Base-by-base conservation (phyloP, 2,888 invertebrate species). In the Platerodrilus igneus region DNA sequence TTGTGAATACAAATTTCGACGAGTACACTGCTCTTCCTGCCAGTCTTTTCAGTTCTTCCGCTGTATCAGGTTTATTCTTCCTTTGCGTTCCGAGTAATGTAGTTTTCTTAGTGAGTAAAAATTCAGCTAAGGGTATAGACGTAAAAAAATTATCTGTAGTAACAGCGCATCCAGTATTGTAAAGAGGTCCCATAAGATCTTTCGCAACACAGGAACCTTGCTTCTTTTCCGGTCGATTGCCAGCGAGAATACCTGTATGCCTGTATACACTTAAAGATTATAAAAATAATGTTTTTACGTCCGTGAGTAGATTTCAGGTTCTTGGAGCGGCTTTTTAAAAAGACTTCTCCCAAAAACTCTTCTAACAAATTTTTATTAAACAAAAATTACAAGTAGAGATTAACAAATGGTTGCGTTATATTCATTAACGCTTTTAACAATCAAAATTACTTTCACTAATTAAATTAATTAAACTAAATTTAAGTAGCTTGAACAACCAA, bases 161-260 rank as follows among this genome's bases (percentile, higher is more conserved):
- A 37, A 53, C 45, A 19, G 49, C 54, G 50, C 59, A 39, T 17
- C 55, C 47, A 36, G 52, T 52, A 42, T 54, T 55, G 51, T 41
- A 53, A 11, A 11, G 8, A 3, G 23, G 30, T 18, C 7, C 10
- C 1, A 20, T 4, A 17, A 58, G 51, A 18, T 56, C 53, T 53
- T 55, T 57, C 23, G 59, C 55, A 14, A 53, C 53, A 47, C 54
- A 49, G 29, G 50, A 55, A 34, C 57, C 57, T 29, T 44, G 30
- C n/a, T 23, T 32, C 37, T 56, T 54, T 44, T 45, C 51, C 31
- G 55, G 50, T 11, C 49, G 45, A 41, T 23, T 39, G 16, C 33
- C 40, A 40, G 40, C 32, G 5, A 34, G 18, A 37, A 53, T 51
- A 25, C 51, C 55, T 18, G 48, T 51, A n/a, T n/a, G n/a, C n/a